A percentile compares a stretch with the other conserved stretches of the same genome.
Evolutionary conservation across 2,113 vertebrate genomes (phyloP).

Genomic region (Cyanoramphus novaezelandiae): DNA sequence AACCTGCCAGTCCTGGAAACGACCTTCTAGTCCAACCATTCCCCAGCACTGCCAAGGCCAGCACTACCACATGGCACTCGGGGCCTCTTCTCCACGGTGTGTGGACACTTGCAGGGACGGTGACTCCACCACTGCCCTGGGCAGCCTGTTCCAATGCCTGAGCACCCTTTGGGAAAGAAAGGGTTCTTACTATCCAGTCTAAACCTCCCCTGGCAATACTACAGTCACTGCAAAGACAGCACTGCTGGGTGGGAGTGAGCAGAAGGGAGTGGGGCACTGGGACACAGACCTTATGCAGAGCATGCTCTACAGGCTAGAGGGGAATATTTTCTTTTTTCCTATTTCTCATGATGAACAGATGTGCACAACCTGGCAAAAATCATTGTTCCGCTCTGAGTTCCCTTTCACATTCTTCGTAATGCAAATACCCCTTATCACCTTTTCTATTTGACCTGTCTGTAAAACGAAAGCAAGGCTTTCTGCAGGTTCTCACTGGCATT

Average conservation of each 20-base stretch:
- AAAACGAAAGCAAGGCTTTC: not conserved
- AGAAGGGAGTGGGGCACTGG: fast-evolving
- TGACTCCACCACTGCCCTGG: not conserved
- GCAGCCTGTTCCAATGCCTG: not conserved
- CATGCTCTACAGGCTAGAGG: not conserved
- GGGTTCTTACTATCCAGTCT: not conserved
- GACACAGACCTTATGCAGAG: not conserved
- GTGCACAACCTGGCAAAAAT: not conserved
- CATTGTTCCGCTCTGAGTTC: not conserved
- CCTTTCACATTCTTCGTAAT: not conserved
- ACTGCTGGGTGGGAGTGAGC: not conserved
- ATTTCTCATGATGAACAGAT: not conserved
- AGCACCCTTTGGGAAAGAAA: not conserved
- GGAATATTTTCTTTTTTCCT: not conserved
- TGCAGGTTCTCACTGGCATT: not conserved
- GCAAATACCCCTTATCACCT: not conserved
- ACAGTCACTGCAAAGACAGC: not conserved
- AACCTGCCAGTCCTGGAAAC: not conserved
- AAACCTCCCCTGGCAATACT: not conserved
- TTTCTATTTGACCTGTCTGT: not conserved
- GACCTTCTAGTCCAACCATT: not conserved
- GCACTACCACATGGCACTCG: not conserved
- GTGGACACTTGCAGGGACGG: not conserved
- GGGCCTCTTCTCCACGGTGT: fast-evolving
- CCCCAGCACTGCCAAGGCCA: not conserved